Evolutionary conservation across 2,888 invertebrate species (phyloP), one percentile per base, ranked within the genome.

Genomic region (Drosophila greeni): DNA sequence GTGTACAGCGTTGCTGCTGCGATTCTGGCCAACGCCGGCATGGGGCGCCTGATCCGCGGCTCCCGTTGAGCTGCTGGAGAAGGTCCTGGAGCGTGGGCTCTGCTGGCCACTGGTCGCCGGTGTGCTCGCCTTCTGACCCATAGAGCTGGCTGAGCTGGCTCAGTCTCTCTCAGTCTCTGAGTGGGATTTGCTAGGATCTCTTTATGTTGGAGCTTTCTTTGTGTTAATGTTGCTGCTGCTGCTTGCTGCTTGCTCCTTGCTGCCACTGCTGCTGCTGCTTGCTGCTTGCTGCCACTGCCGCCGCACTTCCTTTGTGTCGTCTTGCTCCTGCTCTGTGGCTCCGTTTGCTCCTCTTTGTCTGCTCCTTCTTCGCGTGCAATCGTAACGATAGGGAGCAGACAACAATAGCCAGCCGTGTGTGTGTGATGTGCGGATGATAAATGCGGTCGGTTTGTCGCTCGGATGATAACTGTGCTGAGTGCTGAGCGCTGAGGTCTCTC

Each of bases 51-150:
- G 70, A 39, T 85, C 81, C 7, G 80, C 59, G 12, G 82, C 85
- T 31, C 86, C 86, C 58, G 86, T 92, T 72, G 94, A 92, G 90
- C 92, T 92, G 68, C 91, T 93, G 57, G 95, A 94, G 89, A 95
- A 94, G 88, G 94, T 93, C 88, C 94, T 91, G 76, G 93, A 91
- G 76, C 94, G 91, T 84, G 93, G 93, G 90, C 93, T 93, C 89
- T 93, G 93, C 60, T 88, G 88, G 86, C 93, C 93, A 85, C 88
- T 88, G 65, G 84, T 88, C 77, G 94, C 94, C 79, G 94, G 94
- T 78, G 95, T 95, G 89, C 95, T 95, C 85, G 95, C 92, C 91
- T 95, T 95, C 88, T 94, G 95, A 90, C 95, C 95, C 95, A 95
- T 95, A 81, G 85, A 75, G 67, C 33, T 51, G 18, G 24, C 42